phyloP scores from a whole-genome alignment of 2,888 invertebrate species.

The Apamea sordens region DNA sequence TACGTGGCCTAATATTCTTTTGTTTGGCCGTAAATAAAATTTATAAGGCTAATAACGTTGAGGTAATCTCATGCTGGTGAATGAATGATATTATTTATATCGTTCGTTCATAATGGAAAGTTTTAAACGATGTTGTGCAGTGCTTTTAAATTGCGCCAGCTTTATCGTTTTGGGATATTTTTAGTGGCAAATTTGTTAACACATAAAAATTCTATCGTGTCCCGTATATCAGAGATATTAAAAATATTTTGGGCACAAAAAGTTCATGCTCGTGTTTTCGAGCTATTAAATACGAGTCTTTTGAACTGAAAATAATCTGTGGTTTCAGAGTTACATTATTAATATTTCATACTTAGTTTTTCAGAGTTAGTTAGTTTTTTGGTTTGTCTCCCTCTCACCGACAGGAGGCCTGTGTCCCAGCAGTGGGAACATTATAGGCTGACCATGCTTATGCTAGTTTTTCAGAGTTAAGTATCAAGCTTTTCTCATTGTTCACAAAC shows the following conservation, averaged over 20 bases:
- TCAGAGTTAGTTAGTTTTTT: no score
- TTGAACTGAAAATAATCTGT: no score
- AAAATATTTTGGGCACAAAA: constrained; percentile 21
- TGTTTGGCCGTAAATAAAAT: constrained; percentile 69
- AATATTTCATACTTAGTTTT: not conserved
- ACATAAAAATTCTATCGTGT: constrained; percentile 45
- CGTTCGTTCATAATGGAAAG: constrained; percentile 46
- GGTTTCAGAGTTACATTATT: not conserved
- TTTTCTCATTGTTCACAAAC: not conserved
- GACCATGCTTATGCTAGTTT: no score
- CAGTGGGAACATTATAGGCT: no score
- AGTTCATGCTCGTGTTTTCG: not conserved
- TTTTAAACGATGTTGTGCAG: constrained; percentile 52
- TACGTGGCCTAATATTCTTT: constrained; percentile 65
- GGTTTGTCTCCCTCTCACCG: no score
- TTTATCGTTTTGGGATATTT: constrained; percentile 56
- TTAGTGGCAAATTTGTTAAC: constrained; percentile 35
- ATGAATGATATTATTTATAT: constrained; percentile 62
- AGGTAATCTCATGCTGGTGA: constrained; percentile 50
- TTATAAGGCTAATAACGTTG: constrained; percentile 66
- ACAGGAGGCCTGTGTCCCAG: no score
- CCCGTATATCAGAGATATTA: constrained; percentile 40
- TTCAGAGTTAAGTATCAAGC: not conserved
- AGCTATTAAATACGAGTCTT: not conserved
- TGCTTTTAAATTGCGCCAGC: constrained; percentile 44